Base-by-base conservation (phyloP, 2,113 vertebrate species). In the Sturnira hondurensis region DNA sequence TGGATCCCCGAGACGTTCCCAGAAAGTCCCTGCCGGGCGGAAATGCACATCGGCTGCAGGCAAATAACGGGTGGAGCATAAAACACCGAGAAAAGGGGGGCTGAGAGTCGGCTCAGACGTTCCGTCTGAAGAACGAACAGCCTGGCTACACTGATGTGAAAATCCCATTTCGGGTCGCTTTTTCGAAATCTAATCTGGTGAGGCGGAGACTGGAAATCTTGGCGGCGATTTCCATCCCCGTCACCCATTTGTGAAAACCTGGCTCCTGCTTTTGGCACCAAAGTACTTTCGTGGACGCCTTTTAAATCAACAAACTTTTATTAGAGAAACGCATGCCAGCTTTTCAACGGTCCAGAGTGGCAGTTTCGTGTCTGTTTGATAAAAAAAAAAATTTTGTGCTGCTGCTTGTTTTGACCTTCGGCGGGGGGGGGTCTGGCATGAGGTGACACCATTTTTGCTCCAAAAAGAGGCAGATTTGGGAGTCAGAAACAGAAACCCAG, bases 1-100 rank as follows among this genome's bases (percentile, higher is more conserved):
- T 71, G 43, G 36, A 84, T 94, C 94, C 87, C 61, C 63, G 88
- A 87, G 82, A 77, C 70, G 43, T 91, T 45, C 70, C 92, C 92
- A 84, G 70, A 63, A 92, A 87, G 14, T 77, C 63, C 83, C 61
- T 63, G 47, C 56, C 22, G 83, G 61, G 71, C 83, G 83, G 71
- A 96, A 84, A 70, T 61, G 45, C 83, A 78, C 77, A 70, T 45
- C 45, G 3, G 0, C 15, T 4, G 31, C 43, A 71, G 36, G 70
- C 77, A 83, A 77, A 83, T 70, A 91, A 88, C 56, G 70, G 52
- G 33, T 36, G 36, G 50, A 28, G 70, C 84, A 54, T 47, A 38
- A 88, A 88, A 47, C 14, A 22, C 22, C 4, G n/a, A 24, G 7
- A 71, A 24, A 26, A 24, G 24, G 14, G 14, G 22, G n/a, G 50